Percentiles rank a stretch among this genome's conserved stretches.
phyloP scores from a whole-genome alignment of 2,888 invertebrate species.

The Stramonita haemastoma region DNA sequence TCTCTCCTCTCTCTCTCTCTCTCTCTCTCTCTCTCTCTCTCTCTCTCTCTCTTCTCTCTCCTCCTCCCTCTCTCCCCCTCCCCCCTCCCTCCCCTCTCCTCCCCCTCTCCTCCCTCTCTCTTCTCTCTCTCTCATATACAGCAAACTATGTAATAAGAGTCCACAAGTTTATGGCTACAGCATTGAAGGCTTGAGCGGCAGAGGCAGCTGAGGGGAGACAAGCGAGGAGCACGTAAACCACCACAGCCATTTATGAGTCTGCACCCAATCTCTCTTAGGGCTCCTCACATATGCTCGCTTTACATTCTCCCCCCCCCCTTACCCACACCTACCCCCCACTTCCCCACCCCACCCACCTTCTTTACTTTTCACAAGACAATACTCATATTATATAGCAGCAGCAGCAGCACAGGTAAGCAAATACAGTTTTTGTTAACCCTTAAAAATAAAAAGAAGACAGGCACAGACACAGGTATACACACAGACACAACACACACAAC shows the following conservation, averaged over 20 bases:
- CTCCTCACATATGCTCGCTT: too few relatives aligned
- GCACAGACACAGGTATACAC: not conserved
- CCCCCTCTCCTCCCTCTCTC: not conserved
- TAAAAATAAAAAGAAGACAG: not conserved
- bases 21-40: not conserved
- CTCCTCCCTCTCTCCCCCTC: not conserved
- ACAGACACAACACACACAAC: constrained; percentile 1
- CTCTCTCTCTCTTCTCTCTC: not conserved
- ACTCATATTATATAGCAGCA: too few relatives aligned
- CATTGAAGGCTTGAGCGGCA: not conserved
- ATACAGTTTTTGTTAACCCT: too few relatives aligned
- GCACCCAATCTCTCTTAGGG: not conserved
- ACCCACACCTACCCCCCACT: too few relatives aligned
- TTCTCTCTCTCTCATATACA: not conserved
- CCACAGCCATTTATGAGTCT: constrained; percentile 17
- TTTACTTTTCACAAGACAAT: too few relatives aligned
- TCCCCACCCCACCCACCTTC: too few relatives aligned
- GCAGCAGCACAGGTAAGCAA: too few relatives aligned
- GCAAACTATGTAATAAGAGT: not conserved
- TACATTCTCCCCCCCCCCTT: too few relatives aligned
- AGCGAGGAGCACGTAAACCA: not conserved
- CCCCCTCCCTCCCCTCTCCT: not conserved
- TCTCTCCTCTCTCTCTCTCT: not conserved
- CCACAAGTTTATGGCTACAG: not conserved
- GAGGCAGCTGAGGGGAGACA: constrained; percentile 3